phyloP scores from a whole-genome alignment of 2,797 vertebrate genomes.

The Parauchenoglanis ngamensis region DNA sequence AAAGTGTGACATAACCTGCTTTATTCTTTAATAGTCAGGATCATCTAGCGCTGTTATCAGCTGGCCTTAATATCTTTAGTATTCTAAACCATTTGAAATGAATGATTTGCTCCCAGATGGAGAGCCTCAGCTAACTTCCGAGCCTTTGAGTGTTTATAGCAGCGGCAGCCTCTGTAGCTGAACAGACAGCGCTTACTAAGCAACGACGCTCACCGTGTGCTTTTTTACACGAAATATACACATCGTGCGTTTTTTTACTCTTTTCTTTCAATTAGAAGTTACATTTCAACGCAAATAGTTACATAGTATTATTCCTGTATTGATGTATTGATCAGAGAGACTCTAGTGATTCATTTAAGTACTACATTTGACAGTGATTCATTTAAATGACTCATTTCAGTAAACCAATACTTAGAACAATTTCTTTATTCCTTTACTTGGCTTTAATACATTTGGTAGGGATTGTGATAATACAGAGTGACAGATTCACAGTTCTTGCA shows the following conservation, averaged over 20 bases:
- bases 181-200: neutral
- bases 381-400: neutral
- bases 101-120: neutral
- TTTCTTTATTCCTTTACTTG: neutral
- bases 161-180: constrained; percentile 14
- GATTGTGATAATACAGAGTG: neutral
- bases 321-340: neutral
- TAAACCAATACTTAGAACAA: neutral
- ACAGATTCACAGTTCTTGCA: neutral
- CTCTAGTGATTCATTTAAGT: neutral
- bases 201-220: neutral
- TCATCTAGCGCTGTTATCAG: neutral
- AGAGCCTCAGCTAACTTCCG: neutral
- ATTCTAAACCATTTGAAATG: neutral
- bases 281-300: neutral
- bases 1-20: constrained; percentile 53
- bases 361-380: neutral
- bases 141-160: constrained; percentile 34
- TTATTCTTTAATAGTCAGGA: constrained; percentile 14
- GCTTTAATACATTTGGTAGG: neutral
- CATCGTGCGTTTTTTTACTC: neutral
- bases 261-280: neutral
- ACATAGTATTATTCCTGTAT: neutral
- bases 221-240: neutral
- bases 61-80: neutral